These are phyloP conservation scores for Peromyscus melanophrys DNA, from an alignment of 2,797 vertebrate genomes.

Conservation along the genomic window DNA sequence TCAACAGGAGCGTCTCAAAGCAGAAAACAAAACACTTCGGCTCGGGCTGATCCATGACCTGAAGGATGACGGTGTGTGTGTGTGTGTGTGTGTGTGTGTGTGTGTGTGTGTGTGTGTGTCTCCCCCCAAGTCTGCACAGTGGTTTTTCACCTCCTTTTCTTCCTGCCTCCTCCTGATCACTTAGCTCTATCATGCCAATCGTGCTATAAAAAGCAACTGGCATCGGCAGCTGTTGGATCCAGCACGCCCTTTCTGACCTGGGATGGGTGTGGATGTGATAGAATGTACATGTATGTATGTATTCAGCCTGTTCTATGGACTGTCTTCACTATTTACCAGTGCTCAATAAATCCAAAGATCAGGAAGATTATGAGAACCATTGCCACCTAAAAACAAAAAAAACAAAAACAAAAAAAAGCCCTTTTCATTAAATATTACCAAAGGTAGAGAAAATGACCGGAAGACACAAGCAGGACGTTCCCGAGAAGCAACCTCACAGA, in stretches of 20 bases:
- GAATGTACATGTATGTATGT: background rate
- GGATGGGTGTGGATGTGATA: background rate
- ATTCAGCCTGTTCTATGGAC: background rate
- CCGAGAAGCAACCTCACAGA: background rate
- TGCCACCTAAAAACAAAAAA: background rate
- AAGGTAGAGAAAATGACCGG: slow-evolving; percentile 41
- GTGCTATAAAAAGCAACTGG: background rate
- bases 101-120: background rate
- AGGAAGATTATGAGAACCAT: background rate
- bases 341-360: background rate
- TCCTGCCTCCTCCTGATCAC: background rate
- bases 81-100: too few relatives aligned
- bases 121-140: background rate
- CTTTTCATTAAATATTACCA: slow-evolving; percentile 6
- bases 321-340: background rate
- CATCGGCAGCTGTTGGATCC: background rate
- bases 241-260: background rate
- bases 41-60: background rate
- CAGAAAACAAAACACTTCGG: slow-evolving; percentile 27
- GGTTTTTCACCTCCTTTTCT: background rate
- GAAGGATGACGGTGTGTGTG: background rate
- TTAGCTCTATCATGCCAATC: background rate
- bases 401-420: background rate
- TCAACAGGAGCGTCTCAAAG: background rate
- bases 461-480: slow-evolving; percentile 8